Percentiles rank a stretch among this genome's conserved stretches.
These are phyloP conservation scores for Abrostola tripartita DNA, from an alignment of 2,888 invertebrate species.

Conservation along the genomic window DNA sequence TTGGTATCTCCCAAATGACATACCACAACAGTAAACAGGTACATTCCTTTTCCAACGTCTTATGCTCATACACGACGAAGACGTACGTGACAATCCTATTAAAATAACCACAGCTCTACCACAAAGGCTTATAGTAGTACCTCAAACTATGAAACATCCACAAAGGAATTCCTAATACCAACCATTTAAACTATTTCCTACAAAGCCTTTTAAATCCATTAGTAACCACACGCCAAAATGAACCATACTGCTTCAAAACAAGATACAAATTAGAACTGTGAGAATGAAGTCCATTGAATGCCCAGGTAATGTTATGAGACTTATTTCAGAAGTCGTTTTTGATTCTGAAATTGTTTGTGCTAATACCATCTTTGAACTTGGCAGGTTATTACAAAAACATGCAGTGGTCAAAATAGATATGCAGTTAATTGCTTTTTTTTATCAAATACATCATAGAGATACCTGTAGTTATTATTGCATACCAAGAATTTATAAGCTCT, in stretches of 20 bases:
- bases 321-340: constrained; percentile 30
- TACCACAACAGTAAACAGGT: neutral
- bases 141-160: constrained; percentile 62
- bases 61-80: neutral
- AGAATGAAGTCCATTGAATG: constrained; percentile 3
- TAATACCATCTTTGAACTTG: constrained; percentile 16
- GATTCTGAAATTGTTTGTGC: neutral
- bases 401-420: constrained; percentile 9
- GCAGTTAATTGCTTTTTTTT: constrained; percentile 1
- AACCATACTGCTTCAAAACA: constrained; percentile 25
- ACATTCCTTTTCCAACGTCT: constrained; percentile 7
- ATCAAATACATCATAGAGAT: neutral
- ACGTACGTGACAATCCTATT: constrained; percentile 38
- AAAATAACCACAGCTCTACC: constrained; percentile 21
- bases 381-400: constrained; percentile 27
- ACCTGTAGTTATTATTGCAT: neutral
- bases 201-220: constrained; percentile 59
- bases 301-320: constrained; percentile 43
- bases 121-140: constrained; percentile 18
- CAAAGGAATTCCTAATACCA: constrained; percentile 72
- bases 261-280: constrained; percentile 5
- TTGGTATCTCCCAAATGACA: neutral
- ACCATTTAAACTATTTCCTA: constrained; percentile 68
- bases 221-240: constrained; percentile 17
- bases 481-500: neutral